Conservation (phyloP, 1,140 invertebrate species). For the Orchestia grillus region DNA sequence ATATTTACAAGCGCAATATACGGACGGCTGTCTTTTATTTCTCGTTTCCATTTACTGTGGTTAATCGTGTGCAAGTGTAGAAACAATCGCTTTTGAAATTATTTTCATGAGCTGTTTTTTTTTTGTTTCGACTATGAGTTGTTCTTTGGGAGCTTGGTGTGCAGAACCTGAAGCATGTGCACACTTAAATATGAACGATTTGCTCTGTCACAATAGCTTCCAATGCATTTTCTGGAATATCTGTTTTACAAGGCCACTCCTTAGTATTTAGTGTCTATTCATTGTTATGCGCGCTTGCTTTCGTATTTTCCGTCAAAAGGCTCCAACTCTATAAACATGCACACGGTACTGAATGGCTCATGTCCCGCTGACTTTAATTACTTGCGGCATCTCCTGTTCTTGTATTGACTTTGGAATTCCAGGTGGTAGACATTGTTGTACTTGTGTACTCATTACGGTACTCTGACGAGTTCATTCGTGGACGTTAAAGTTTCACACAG, state of each 20-base stretch:
- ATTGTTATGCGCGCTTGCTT: not conserved
- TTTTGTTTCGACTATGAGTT: too few species aligned
- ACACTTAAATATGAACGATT: too few species aligned
- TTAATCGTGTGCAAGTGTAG: too few species aligned
- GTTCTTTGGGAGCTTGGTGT: too few species aligned
- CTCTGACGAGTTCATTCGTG: not conserved
- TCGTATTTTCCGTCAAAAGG: not conserved
- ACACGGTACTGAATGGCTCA: not conserved
- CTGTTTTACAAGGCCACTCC: not conserved
- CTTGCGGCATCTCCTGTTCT: not conserved
- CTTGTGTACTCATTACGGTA: not conserved
- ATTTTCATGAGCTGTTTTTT: too few species aligned
- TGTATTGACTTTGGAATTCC: not conserved
- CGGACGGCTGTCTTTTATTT: too few species aligned
- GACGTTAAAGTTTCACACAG: not conserved
- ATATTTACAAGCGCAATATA: not conserved
- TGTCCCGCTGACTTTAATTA: not conserved
- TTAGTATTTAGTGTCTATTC: too few species aligned
- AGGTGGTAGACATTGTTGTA: not conserved
- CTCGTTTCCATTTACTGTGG: too few species aligned
- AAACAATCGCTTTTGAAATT: too few species aligned
- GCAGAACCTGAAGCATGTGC: too few species aligned
- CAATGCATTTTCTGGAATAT: not conserved
- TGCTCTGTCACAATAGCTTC: too few species aligned
- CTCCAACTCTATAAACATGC: not conserved